Conservation (phyloP, 2,888 invertebrate genomes). For the Chirona hameri region DNA sequence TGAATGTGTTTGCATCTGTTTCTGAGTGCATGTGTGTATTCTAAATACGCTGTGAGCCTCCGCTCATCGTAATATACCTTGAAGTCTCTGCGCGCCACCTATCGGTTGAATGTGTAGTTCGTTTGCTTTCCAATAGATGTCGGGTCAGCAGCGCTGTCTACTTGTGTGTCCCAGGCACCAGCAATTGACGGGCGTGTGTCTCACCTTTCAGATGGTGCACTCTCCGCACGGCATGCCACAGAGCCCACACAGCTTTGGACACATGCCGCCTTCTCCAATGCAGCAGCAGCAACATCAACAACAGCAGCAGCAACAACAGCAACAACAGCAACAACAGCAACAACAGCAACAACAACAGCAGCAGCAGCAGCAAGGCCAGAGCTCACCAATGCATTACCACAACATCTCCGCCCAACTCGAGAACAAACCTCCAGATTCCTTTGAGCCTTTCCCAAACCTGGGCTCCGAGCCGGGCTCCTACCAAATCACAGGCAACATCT, state of each 20-base stretch:
- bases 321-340: not conserved
- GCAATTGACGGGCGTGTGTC: not conserved
- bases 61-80: too few relatives aligned
- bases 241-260: not conserved
- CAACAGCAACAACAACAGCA: slow-evolving; percentile 3
- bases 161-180: too few relatives aligned
- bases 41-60: too few relatives aligned
- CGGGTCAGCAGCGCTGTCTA: too few relatives aligned
- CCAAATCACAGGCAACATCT: slow-evolving; percentile 13
- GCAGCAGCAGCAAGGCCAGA: not conserved
- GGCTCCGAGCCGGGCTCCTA: not conserved
- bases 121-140: too few relatives aligned
- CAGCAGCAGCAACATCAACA: not conserved
- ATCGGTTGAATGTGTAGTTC: too few relatives aligned
- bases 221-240: not conserved
- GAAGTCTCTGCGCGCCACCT: too few relatives aligned
- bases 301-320: not conserved
- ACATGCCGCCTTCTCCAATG: not conserved
- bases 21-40: too few relatives aligned
- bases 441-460: not conserved
- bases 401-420: not conserved
- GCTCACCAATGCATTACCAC: not conserved
- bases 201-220: not conserved
- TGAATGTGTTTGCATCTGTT: too few relatives aligned
- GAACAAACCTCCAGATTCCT: not conserved